Evolutionary conservation across 2,113 vertebrate genomes (phyloP).

Genomic region (Myotis brandtii): DNA sequence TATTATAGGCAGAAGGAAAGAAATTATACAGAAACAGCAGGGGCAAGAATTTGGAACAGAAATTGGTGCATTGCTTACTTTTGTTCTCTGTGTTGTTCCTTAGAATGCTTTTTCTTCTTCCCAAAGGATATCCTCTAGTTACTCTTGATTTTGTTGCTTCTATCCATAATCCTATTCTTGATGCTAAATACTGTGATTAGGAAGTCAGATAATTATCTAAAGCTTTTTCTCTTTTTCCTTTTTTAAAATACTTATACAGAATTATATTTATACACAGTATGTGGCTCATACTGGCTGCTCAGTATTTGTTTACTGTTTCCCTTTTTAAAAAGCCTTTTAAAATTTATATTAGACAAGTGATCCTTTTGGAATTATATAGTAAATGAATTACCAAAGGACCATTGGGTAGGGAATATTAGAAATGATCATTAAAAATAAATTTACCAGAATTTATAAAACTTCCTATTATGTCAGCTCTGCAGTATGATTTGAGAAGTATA

Average conservation of each 20-base stretch:
- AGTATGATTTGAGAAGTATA: slow-evolving; percentile 19
- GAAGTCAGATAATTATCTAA: slow-evolving; percentile 32
- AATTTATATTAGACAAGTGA: neutral
- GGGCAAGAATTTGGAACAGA: neutral
- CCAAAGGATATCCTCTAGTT: neutral
- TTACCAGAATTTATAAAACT: slow-evolving; percentile 21
- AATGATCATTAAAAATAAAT: slow-evolving; percentile 34
- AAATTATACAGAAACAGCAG: neutral
- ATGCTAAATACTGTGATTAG: neutral
- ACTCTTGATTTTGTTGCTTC: slow-evolving; percentile 32
- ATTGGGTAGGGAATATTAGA: slow-evolving; percentile 16
- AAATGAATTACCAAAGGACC: slow-evolving; percentile 46
- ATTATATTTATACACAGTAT: neutral
- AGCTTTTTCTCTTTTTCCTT: neutral
- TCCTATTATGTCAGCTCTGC: neutral
- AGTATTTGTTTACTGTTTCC: neutral
- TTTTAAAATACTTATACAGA: neutral
- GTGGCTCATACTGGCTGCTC: neutral
- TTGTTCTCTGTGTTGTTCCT: neutral
- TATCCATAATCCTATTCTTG: neutral
- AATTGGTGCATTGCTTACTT: neutral
- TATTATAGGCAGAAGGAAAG: neutral
- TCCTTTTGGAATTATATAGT: slow-evolving; percentile 52
- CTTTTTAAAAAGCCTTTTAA: neutral
- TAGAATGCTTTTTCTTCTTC: slow-evolving; percentile 3